Base-by-base conservation (phyloP, 2,888 invertebrate species). In the Melinaea menophilus region DNA sequence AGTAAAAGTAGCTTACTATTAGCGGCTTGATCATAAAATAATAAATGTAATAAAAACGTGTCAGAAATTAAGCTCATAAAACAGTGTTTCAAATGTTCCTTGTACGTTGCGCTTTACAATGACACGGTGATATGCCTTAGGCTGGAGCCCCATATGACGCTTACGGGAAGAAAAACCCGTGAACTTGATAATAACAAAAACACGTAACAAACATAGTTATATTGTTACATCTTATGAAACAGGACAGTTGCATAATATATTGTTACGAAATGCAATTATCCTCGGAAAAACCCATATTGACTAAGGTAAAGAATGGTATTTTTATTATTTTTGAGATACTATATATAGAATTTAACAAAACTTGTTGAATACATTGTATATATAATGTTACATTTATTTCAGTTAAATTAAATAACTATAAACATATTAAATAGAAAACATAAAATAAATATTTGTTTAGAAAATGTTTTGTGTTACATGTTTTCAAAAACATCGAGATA, bases 51-150 rank as follows among this genome's bases (percentile, higher is more conserved):
- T 31, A 4, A 51, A 31, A 31, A 5, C 4, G 11, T 47, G 12
- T 47, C 4, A 12, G 2, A 47, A 9, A 47, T 47, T 4, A 5
- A 51, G 9, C 46, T 11, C 2, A 12, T 11, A 46, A 5, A n/a
- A 46, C 46, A 22, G 12, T n/a, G 4, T 46, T 46, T 46, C 7
- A 46, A 46, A 45, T 31, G 9, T 51, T 51, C 31, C 22, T 31
- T 51, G 51, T 51, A 51, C 22, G 51, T 22, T 51, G 51, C 51
- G 31, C 51, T 48, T 51, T 51, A 51, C 7, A 9, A 51, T 51
- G 3, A 31, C 31, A 7, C 51, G 7, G n/a, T 31, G 51, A 51
- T 9, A 51, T 13, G 22, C 7, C 12, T 2, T 22, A 22, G 5
- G n/a, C 13, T 22, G 5, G 13, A 48, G 48, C 13, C 5, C 12